phyloP scores from a whole-genome alignment of 2,888 invertebrate genomes.

The Caenorhabditis macrosperma region DNA sequence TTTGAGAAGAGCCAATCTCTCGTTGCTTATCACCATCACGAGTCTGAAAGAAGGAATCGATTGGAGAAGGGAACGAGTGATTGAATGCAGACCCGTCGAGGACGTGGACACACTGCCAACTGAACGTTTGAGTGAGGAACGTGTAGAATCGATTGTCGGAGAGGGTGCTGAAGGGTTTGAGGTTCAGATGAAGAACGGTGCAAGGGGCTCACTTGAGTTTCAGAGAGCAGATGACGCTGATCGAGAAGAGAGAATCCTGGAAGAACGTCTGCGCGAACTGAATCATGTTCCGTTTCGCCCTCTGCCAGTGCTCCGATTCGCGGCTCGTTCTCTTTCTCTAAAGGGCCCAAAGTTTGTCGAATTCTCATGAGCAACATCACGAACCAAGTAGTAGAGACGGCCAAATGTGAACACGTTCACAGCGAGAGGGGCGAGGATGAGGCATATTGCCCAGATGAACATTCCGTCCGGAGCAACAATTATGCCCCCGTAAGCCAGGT shows the following conservation, averaged over 20 bases:
- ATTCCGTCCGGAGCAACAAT: conserved; percentile 16
- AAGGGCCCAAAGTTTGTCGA: neutral
- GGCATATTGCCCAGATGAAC: neutral
- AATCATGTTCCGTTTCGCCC: conserved; percentile 22
- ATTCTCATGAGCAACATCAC: neutral
- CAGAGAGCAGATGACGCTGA: conserved; percentile 14
- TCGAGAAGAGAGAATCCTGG: conserved; percentile 33
- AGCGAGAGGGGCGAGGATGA: conserved; percentile 18
- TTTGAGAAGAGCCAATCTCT: neutral
- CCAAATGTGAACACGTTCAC: conserved; percentile 20
- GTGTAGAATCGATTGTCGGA: conserved; percentile 28
- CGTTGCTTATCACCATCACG: conserved; percentile 23
- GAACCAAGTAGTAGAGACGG: conserved; percentile 8
- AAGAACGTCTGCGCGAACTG: conserved; percentile 24
- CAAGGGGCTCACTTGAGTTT: conserved; percentile 14
- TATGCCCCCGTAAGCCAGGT: conserved; percentile 7
- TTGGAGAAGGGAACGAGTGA: neutral
- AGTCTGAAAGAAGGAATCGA: conserved; percentile 4
- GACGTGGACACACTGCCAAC: conserved; percentile 20
- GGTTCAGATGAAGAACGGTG: neutral
- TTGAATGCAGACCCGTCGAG: conserved; percentile 13
- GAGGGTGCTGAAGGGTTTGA: conserved; percentile 14
- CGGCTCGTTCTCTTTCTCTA: conserved; percentile 15
- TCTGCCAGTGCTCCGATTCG: conserved; percentile 21
- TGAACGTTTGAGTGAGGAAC: conserved; percentile 9